These are phyloP conservation scores for Lordiphosa mommai DNA, from an alignment of 1,140 invertebrate genomes.

Conservation along the genomic window DNA sequence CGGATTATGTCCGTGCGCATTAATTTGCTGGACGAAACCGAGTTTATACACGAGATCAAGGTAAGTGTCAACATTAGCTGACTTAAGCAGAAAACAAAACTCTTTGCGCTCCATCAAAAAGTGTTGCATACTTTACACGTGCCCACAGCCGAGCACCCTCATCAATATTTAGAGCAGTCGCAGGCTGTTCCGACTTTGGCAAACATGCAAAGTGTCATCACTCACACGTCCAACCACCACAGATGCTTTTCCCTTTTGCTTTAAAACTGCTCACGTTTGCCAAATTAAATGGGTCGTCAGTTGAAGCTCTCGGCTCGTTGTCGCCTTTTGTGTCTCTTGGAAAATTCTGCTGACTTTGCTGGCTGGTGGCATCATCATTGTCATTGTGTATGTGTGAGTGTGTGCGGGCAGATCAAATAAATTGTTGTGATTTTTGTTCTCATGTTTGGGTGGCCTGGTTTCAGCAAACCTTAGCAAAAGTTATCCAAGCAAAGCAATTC, in stretches of 20 bases:
- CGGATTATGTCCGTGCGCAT: constrained; percentile 80
- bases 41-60: constrained; percentile 84
- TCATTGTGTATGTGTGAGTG: too few species aligned
- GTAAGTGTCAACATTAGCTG: constrained; percentile 79
- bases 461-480: constrained; percentile 61
- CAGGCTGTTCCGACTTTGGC: constrained; percentile 60
- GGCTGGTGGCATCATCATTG: constrained; percentile 61
- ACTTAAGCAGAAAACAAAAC: constrained; percentile 31
- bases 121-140: constrained; percentile 74
- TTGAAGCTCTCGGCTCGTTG: constrained; percentile 32
- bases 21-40: constrained; percentile 84
- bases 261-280: constrained; percentile 76
- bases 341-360: constrained; percentile 69
- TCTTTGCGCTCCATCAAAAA: constrained; percentile 52
- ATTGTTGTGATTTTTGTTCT: constrained; percentile 62
- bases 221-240: constrained; percentile 64
- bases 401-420: constrained; percentile 74
- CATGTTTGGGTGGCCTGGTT: constrained; percentile 33
- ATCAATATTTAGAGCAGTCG: constrained; percentile 66
- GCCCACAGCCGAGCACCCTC: constrained; percentile 41
- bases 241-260: constrained; percentile 33
- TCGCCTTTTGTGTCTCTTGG: constrained; percentile 64
- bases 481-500: constrained; percentile 33
- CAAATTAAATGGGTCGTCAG: constrained; percentile 76
- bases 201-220: constrained; percentile 78